These are phyloP conservation scores for Lineus longissimus DNA, from an alignment of 1,140 invertebrate genomes.

Conservation along the genomic window DNA sequence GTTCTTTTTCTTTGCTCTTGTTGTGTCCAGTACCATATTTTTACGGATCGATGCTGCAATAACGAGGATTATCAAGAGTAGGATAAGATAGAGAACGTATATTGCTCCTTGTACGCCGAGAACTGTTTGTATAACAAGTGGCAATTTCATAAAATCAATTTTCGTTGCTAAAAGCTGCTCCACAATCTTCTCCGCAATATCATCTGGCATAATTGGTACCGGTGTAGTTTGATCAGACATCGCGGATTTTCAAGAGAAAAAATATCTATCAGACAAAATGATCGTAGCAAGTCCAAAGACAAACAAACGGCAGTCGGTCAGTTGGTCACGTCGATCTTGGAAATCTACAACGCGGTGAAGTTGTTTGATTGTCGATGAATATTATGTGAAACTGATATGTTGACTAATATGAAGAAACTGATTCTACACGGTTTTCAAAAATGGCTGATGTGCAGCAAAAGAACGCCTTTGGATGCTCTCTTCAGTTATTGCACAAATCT, in stretches of 20 bases:
- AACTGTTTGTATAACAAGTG: constrained; percentile 2
- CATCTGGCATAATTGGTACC: background rate
- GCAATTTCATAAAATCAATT: constrained; percentile 1
- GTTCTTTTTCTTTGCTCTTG: background rate
- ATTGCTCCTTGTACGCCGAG: constrained; percentile 1
- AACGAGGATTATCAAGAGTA: background rate
- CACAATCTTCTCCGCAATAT: background rate
- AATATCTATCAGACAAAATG: background rate
- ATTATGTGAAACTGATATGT: background rate
- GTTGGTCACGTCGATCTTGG: too few species aligned
- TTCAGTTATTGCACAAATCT: background rate
- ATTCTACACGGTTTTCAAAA: constrained; percentile 8
- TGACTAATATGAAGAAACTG: constrained; percentile 6
- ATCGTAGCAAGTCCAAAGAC: background rate
- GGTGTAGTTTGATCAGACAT: background rate
- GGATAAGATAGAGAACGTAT: constrained; percentile 3
- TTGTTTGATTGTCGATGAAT: background rate
- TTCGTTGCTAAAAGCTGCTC: background rate
- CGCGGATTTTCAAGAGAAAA: background rate
- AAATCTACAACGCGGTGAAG: background rate
- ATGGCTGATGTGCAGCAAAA: constrained; percentile 6
- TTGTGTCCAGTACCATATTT: background rate
- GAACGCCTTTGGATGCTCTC: background rate
- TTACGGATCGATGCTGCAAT: constrained; percentile 1
- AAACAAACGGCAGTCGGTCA: background rate